A percentile compares a stretch with the other conserved stretches of the same genome.
phyloP scores from a whole-genome alignment of 92 coral and sea anemone genomes.

The Virgularia gustaviana region DNA sequence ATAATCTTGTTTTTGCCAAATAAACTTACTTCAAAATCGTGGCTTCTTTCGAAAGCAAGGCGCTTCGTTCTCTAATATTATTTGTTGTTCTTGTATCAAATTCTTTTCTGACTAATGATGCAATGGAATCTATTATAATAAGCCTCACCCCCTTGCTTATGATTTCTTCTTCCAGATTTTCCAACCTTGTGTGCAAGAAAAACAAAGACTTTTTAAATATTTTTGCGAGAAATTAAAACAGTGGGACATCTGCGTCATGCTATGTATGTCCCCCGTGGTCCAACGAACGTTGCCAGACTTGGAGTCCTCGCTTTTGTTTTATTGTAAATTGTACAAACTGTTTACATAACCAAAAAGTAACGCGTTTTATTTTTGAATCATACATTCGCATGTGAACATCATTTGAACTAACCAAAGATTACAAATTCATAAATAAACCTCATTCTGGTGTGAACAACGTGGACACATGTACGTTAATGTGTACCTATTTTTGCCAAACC shows the following conservation, averaged over 20 bases:
- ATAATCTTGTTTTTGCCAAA: neutral
- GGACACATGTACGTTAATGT: no score
- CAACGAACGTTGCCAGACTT: no score
- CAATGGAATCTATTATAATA: slow-evolving; percentile 74
- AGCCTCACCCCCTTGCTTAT: slow-evolving; percentile 71
- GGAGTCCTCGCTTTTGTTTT: no score
- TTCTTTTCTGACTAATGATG: slow-evolving; percentile 86
- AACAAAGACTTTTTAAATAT: neutral
- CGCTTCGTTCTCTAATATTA: slow-evolving; percentile 75
- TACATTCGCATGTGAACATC: no score
- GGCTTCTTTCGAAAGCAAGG: slow-evolving; percentile 80
- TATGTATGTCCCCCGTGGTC: no score
- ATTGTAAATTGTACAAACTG: no score
- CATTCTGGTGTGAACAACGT: no score
- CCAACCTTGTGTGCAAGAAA: slow-evolving; percentile 50
- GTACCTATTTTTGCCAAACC: no score
- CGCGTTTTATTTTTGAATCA: no score
- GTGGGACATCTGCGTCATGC: neutral
- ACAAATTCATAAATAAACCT: no score
- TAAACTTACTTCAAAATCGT: slow-evolving; percentile 72
- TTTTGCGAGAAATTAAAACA: neutral
- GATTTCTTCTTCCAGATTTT: slow-evolving; percentile 78
- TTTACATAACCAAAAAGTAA: no score
- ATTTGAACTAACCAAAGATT: no score
- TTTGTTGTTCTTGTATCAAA: slow-evolving; percentile 74